Evolutionary conservation across 2,113 vertebrate species (phyloP).

Genomic region (Rhombomys opimus): DNA sequence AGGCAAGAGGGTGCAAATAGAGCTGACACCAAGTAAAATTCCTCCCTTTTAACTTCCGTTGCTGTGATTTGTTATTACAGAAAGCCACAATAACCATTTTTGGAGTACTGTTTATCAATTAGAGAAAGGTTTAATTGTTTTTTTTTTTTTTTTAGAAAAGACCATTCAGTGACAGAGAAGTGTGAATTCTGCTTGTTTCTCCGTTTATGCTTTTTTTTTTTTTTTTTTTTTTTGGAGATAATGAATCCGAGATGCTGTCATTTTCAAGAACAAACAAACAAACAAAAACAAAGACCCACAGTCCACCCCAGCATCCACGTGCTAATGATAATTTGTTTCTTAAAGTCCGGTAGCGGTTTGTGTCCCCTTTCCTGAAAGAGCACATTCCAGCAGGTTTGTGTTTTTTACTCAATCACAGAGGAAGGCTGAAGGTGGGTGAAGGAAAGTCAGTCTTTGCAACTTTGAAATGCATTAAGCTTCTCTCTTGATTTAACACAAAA

Average conservation of each 20-base stretch:
- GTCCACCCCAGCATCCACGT: background rate
- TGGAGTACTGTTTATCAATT: background rate
- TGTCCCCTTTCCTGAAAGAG: background rate
- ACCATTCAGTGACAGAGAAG: background rate
- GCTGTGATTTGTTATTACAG: background rate
- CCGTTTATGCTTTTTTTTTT: background rate
- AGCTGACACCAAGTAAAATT: background rate
- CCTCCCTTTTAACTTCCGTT: background rate
- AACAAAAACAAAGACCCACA: background rate
- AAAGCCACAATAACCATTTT: background rate
- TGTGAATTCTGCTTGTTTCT: background rate
- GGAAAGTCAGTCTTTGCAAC: background rate
- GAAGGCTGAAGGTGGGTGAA: background rate
- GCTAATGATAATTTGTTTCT: background rate
- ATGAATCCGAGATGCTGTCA: background rate
- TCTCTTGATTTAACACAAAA: constrained; percentile 70
- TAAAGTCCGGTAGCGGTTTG: background rate
- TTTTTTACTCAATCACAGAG: background rate
- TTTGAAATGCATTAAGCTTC: constrained; percentile 56
- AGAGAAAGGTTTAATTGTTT: background rate
- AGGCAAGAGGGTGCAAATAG: background rate
- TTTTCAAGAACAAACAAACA: background rate
- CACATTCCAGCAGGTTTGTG: background rate
- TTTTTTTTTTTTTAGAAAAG: background rate
- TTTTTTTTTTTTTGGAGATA: constrained; percentile 18